phyloP scores from a whole-genome alignment of 2,113 vertebrate species.

The Eleginops maclovinus region DNA sequence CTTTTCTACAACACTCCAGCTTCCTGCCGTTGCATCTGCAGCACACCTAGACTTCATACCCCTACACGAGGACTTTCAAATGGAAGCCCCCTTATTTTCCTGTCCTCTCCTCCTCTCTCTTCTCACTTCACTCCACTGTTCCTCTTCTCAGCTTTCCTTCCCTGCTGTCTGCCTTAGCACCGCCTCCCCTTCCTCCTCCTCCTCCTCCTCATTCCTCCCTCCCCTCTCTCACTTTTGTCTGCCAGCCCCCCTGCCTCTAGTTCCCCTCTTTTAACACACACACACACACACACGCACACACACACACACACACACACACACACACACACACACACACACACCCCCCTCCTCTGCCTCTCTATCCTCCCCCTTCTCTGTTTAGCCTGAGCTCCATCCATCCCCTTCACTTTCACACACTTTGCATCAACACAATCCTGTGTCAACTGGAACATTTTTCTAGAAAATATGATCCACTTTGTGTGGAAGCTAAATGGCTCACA shows the following conservation, averaged over 20 bases:
- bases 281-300: too few relatives aligned
- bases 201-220: conserved; percentile 55
- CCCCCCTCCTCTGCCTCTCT: conserved; percentile 25
- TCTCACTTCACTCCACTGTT: conserved; percentile 72
- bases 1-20: conserved; percentile 39
- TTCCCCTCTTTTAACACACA: conserved; percentile 70
- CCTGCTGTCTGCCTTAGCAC: conserved; percentile 77
- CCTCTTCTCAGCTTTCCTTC: conserved; percentile 78
- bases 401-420: conserved; percentile 54
- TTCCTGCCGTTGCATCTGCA: conserved; percentile 60
- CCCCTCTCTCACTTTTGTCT: conserved; percentile 75
- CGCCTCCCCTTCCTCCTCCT: conserved; percentile 66
- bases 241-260: conserved; percentile 66
- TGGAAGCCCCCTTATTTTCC: conserved; percentile 68
- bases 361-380: conserved; percentile 60
- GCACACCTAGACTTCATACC: conserved; percentile 66
- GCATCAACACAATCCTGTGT: conserved; percentile 59
- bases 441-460: conserved; percentile 15
- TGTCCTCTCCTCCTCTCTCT: conserved; percentile 61
- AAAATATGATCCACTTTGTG: neutral
- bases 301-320: too few relatives aligned
- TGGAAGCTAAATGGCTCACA: conserved; percentile 1
- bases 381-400: conserved; percentile 46
- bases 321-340: conserved; percentile 63
- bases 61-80: conserved; percentile 69